These are phyloP conservation scores for Pteropus rufus DNA, from an alignment of 2,797 vertebrate species.

Conservation along the genomic window DNA sequence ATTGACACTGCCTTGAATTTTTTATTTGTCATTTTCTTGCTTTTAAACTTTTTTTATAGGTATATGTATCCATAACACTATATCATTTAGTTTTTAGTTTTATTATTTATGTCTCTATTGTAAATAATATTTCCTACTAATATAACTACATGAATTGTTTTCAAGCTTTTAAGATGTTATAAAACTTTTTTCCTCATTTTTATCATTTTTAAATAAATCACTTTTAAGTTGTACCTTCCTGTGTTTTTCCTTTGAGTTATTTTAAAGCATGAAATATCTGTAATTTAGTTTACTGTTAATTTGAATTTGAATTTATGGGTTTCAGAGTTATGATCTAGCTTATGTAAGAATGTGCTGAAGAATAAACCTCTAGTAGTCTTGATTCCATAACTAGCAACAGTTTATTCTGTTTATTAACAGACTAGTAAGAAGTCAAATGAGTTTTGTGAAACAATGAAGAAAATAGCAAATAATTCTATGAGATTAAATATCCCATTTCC, in stretches of 20 bases:
- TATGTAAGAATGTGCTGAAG: background rate
- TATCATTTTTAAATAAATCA: constrained; percentile 15
- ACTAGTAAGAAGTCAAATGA: background rate
- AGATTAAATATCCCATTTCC: background rate
- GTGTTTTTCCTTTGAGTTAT: background rate
- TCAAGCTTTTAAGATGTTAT: background rate
- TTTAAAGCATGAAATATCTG: background rate
- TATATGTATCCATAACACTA: background rate
- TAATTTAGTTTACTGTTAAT: constrained; percentile 13
- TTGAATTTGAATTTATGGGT: background rate
- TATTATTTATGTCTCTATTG: background rate
- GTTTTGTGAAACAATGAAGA: constrained; percentile 26
- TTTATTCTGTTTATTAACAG: background rate
- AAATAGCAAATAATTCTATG: constrained; percentile 17
- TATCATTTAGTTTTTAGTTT: background rate
- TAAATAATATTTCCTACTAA: background rate
- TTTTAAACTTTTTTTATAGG: background rate
- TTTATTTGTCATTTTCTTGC: background rate
- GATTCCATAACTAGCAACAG: background rate
- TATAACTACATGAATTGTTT: background rate
- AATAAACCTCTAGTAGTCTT: background rate
- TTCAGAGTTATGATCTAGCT: background rate
- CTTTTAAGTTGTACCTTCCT: background rate
- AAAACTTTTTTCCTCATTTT: background rate
- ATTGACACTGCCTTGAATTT: background rate